Evolutionary conservation across 2,888 invertebrate species (phyloP).

Genomic region (Platycnemis pennipes): DNA sequence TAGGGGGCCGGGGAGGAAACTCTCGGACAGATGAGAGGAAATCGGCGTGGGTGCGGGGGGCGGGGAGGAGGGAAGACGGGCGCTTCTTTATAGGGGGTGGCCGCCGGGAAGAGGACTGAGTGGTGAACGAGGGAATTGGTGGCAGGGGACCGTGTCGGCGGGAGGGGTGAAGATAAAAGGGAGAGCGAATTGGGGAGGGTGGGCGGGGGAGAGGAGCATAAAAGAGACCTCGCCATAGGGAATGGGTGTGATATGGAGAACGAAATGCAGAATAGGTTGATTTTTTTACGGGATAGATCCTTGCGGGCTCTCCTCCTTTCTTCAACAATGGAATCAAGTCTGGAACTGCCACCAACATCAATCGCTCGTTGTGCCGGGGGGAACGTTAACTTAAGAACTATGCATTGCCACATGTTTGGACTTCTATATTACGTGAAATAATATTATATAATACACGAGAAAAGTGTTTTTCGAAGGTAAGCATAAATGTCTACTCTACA

Average conservation of each 20-base stretch:
- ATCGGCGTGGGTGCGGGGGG: background rate
- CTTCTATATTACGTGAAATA: too few relatives aligned
- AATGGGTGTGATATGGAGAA: background rate
- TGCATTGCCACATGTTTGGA: too few relatives aligned
- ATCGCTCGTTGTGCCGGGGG: too few relatives aligned
- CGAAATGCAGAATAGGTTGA: background rate
- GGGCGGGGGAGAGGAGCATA: background rate
- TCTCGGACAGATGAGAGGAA: slow-evolving; percentile 48
- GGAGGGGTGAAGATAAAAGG: background rate
- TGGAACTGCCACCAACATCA: background rate
- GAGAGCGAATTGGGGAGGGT: background rate
- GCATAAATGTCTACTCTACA: too few relatives aligned
- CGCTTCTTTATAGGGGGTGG: background rate
- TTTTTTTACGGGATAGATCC: background rate
- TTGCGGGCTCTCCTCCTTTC: too few relatives aligned
- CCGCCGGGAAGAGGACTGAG: background rate
- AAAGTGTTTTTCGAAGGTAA: too few relatives aligned
- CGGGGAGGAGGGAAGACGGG: background rate
- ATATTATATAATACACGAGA: too few relatives aligned
- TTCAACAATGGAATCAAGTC: background rate
- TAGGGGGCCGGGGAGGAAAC: background rate
- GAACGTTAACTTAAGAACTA: too few relatives aligned
- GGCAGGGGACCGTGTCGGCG: background rate
- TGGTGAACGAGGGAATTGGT: background rate
- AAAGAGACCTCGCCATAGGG: background rate